A percentile compares a stretch with the other conserved stretches of the same genome.
Evolutionary conservation across 1,140 invertebrate species (phyloP).

Genomic region (Papilio machaon): DNA sequence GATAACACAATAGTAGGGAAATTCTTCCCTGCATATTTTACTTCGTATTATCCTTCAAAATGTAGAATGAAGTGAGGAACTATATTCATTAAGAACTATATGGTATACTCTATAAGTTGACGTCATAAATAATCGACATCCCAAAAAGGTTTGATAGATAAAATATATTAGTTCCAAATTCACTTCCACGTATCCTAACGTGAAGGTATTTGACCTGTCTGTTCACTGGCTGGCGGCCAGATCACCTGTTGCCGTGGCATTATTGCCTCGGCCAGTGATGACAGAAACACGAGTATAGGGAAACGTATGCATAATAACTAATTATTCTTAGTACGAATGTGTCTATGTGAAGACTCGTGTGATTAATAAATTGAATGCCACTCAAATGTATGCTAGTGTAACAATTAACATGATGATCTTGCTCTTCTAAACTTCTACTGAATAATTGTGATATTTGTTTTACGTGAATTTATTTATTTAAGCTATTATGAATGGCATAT

Average conservation of each 20-base stretch:
- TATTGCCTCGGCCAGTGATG: slow-evolving; percentile 19
- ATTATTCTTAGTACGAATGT: slow-evolving; percentile 10
- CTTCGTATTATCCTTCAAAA: not conserved
- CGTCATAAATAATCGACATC: not conserved
- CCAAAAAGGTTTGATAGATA: slow-evolving; percentile 8
- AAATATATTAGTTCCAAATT: slow-evolving; percentile 28
- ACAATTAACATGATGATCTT: not conserved
- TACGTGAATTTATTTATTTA: no score
- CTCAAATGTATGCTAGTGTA: not conserved
- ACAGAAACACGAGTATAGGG: slow-evolving; percentile 37
- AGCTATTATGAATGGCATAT: no score
- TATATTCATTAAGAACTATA: no score
- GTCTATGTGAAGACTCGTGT: not conserved
- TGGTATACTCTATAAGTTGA: not conserved
- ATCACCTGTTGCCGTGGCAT: slow-evolving; percentile 52
- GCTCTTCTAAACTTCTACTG: not conserved
- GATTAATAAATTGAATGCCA: not conserved
- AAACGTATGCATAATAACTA: slow-evolving; percentile 33
- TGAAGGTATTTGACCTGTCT: slow-evolving; percentile 34
- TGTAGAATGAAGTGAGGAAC: no score
- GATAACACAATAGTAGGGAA: not conserved
- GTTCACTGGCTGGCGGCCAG: slow-evolving; percentile 48
- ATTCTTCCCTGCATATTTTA: not conserved
- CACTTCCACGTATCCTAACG: slow-evolving; percentile 21
- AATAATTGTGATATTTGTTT: no score